Conservation (phyloP, 2,113 vertebrate genomes). For the Rhabdornis inornatus region DNA sequence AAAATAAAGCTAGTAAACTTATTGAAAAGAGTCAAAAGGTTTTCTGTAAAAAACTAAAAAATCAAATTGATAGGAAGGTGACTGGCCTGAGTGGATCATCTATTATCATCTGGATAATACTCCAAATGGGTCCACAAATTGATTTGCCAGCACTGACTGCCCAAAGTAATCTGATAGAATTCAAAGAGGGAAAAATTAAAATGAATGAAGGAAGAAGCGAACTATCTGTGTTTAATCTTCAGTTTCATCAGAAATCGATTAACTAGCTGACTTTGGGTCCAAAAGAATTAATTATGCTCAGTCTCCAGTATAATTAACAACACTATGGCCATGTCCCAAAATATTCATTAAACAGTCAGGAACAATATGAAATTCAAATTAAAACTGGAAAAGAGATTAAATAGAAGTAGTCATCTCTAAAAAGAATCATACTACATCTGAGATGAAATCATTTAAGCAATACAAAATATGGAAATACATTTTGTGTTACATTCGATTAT, state of each 20-base stretch:
- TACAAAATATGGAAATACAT: conserved; percentile 84
- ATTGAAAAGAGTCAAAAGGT: background rate
- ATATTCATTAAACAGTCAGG: conserved; percentile 83
- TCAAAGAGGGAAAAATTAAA: conserved; percentile 74
- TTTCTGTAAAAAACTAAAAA: background rate
- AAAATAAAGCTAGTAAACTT: conserved; percentile 24
- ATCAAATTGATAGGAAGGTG: background rate
- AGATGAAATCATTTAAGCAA: conserved; percentile 81
- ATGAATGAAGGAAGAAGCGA: conserved; percentile 72
- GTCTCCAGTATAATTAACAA: conserved; percentile 82
- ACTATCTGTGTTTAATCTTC: conserved; percentile 86
- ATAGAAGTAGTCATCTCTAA: conserved; percentile 78
- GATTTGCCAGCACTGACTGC: conserved; percentile 71
- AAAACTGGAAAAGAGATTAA: conserved; percentile 79
- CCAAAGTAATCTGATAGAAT: conserved; percentile 69
- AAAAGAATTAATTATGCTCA: conserved; percentile 87
- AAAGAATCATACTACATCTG: conserved; percentile 76
- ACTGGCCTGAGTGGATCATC: conserved; percentile 24
- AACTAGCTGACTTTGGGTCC: conserved; percentile 80
- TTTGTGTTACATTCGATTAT: conserved; percentile 83
- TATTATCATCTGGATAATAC: conserved; percentile 69
- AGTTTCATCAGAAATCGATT: conserved; percentile 89
- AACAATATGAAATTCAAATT: conserved; percentile 85
- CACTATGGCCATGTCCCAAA: conserved; percentile 81
- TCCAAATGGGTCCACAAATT: conserved; percentile 58